Evolutionary conservation across 2,888 invertebrate genomes (phyloP).

Genomic region (Helobdella robusta): DNA sequence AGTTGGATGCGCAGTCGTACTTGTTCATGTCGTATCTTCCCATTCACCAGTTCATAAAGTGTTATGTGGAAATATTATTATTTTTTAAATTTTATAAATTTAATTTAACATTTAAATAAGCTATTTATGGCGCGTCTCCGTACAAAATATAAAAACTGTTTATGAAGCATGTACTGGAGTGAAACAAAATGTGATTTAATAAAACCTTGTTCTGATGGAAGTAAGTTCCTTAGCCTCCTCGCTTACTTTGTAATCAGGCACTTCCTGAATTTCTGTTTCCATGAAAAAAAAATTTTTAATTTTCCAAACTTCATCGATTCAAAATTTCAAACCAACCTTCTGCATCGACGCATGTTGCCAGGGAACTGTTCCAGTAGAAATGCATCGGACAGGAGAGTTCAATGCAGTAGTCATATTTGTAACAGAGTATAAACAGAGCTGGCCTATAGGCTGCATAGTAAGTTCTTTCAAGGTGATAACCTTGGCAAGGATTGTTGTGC

Average conservation of each 20-base stretch:
- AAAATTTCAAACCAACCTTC: conserved; percentile 11
- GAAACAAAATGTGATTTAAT: no score
- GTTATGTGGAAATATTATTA: no score
- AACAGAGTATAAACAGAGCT: conserved; percentile 17
- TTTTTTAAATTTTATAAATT: no score
- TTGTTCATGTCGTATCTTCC: conserved; percentile 8
- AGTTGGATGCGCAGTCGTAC: conserved; percentile 12
- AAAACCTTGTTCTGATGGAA: no score
- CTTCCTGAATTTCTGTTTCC: neutral
- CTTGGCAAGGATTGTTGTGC: conserved; percentile 11
- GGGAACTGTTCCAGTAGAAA: conserved; percentile 11
- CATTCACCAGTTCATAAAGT: no score
- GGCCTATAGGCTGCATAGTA: conserved; percentile 20
- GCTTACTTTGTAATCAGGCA: no score
- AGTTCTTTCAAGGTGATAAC: conserved; percentile 13
- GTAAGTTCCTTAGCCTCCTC: no score
- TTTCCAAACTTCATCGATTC: neutral
- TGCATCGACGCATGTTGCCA: neutral
- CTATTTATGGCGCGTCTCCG: no score
- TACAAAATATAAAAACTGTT: no score
- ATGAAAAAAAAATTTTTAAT: neutral
- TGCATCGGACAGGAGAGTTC: conserved; percentile 20
- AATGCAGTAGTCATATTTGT: conserved; percentile 20
- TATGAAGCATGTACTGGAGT: no score
- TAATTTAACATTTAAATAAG: no score